Conservation (phyloP, 2,113 vertebrate genomes). For the Hippocampus abdominalis region DNA sequence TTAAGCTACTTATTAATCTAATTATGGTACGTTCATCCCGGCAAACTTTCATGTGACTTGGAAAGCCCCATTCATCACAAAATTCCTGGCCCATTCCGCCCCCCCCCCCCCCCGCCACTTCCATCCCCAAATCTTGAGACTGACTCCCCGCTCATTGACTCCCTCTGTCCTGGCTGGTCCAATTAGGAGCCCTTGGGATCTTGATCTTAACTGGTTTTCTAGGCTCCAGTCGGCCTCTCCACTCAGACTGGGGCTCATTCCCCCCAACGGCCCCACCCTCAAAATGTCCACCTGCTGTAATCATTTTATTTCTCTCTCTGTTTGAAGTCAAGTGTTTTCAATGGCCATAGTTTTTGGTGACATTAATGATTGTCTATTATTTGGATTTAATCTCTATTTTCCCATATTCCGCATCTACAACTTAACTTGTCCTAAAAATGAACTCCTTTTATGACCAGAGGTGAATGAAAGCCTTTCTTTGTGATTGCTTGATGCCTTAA, state of each 20-base stretch:
- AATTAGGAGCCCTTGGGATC: conserved; percentile 93
- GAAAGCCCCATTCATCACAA: conserved; percentile 76
- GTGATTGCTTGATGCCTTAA: conserved; percentile 28
- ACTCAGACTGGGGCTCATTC: conserved; percentile 38
- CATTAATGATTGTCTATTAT: not conserved
- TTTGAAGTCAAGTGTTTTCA: not conserved
- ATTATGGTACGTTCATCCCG: conserved; percentile 97
- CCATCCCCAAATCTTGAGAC: conserved; percentile 78
- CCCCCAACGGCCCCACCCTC: conserved; percentile 7
- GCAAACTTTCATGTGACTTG: conserved; percentile 98
- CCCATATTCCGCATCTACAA: not conserved
- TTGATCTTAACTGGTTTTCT: conserved; percentile 80
- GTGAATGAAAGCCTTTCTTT: conserved; percentile 10
- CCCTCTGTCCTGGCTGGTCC: conserved; percentile 81
- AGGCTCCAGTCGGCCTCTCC: conserved; percentile 53
- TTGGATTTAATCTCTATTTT: conserved; percentile 1
- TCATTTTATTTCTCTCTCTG: conserved; percentile 8
- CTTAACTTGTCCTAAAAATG: conserved; percentile 9
- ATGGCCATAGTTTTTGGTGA: not conserved
- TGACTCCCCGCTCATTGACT: conserved; percentile 76
- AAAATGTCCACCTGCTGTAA: conserved; percentile 33
- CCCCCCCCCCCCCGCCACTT: conserved; percentile 27
- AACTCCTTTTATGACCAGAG: conserved; percentile 15
- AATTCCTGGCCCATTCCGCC: conserved; percentile 48
- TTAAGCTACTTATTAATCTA: conserved; percentile 99